A percentile compares a stretch with the other conserved stretches of the same genome.
These are phyloP conservation scores for Hemiprocne comata DNA, from an alignment of 2,113 vertebrate species.

Conservation along the genomic window DNA sequence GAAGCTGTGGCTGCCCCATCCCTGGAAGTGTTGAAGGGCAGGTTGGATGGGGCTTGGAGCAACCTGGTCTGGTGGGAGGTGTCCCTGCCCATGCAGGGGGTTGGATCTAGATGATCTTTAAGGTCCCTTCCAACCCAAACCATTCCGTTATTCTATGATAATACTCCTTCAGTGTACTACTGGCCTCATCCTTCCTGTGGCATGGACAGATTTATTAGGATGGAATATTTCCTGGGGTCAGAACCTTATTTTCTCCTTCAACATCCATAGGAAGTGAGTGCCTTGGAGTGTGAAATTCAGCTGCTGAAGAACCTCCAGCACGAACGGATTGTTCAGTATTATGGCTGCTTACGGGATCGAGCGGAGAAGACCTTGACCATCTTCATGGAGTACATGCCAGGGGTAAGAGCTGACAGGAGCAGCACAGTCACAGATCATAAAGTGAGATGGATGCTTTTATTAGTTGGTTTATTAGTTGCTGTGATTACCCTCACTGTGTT, in stretches of 20 bases:
- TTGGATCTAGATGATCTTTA: too few species aligned
- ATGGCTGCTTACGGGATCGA: constrained; percentile 89
- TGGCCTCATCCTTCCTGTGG: background rate
- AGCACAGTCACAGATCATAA: background rate
- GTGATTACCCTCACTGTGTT: background rate
- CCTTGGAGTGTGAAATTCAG: constrained; percentile 96
- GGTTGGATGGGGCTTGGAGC: too few species aligned
- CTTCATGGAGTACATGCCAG: constrained; percentile 99
- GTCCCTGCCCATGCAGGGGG: too few species aligned
- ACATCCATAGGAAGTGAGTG: constrained; percentile 88
- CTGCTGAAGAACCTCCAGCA: constrained; percentile 95
- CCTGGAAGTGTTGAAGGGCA: too few species aligned
- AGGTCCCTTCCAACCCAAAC: too few species aligned
- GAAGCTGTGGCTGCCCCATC: too few species aligned
- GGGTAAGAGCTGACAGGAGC: constrained; percentile 77
- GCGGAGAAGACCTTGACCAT: constrained; percentile 93
- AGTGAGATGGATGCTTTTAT: background rate
- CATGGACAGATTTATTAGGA: background rate
- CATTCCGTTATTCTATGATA: too few species aligned
- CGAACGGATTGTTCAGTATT: constrained; percentile 94
- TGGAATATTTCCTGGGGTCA: background rate
- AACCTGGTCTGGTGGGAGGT: too few species aligned
- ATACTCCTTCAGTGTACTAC: background rate
- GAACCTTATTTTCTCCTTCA: background rate
- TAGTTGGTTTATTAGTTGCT: background rate